A percentile compares a stretch with the other conserved stretches of the same genome.
Conservation (phyloP, 2,888 invertebrate species). For the Limnephilus marmoratus region DNA sequence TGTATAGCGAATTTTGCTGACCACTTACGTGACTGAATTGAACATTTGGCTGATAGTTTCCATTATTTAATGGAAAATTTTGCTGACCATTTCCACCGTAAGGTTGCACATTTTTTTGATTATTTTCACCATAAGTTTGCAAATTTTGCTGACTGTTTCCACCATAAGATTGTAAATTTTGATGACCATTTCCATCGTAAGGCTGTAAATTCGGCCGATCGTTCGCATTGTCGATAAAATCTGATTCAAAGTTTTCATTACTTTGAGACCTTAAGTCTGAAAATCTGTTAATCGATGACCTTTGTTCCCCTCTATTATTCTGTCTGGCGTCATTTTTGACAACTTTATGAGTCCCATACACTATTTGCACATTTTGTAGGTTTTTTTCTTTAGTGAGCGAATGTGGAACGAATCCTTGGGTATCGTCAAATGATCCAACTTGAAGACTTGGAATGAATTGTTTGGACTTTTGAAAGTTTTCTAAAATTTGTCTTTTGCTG, state of each 20-base stretch:
- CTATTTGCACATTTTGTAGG: neutral
- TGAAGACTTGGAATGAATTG: slow-evolving; percentile 63
- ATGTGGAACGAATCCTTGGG: slow-evolving; percentile 63
- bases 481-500: slow-evolving; percentile 62
- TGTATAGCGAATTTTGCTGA: neutral
- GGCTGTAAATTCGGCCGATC: neutral
- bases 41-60: neutral
- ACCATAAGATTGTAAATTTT: slow-evolving; percentile 39
- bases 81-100: neutral
- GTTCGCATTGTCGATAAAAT: neutral
- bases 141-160: neutral
- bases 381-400: slow-evolving; percentile 55
- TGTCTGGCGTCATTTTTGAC: neutral
- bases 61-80: neutral
- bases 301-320: slow-evolving; percentile 16
- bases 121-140: neutral
- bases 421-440: slow-evolving; percentile 60
- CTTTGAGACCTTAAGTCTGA: neutral
- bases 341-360: slow-evolving; percentile 13
- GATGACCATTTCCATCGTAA: slow-evolving; percentile 41
- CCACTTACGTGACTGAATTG: neutral
- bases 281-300: slow-evolving; percentile 17
- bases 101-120: neutral
- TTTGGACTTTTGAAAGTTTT: slow-evolving; percentile 20
- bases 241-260: neutral